Base-by-base conservation (phyloP, 2,888 invertebrate species). In the Sphaerophoria taeniata region DNA sequence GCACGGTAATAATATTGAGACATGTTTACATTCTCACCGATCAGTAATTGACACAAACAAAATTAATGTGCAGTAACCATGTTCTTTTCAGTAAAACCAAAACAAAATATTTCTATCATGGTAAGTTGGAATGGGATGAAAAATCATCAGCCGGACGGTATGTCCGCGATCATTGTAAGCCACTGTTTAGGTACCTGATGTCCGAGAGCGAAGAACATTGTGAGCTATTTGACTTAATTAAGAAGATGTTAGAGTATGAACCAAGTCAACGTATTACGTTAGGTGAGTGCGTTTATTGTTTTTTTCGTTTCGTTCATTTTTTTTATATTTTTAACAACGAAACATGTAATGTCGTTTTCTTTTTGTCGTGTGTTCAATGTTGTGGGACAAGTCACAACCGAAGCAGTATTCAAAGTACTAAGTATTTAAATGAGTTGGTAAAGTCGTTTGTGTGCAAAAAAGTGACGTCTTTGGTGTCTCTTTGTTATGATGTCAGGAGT, bases 61-160 rank as follows among this genome's bases (percentile, higher is more conserved):
- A 88, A 90, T 91, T 91, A 91, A 91, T 88, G 88, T 91, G 80
- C 90, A 92, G 92, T 88, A 91, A 90, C 89, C 90, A 91, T 88
- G 89, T 89, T 90, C 90, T 90, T 91, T 94, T 88, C 93, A 96
- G 97, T 88, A 97, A 97, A 94, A 97, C 97, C 83, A 97, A 98
- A 93, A 98, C 98, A 89, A 98, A 98, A 93, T 99, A 99, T 93
- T 99, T 99, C 93, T 98, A 98, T 93, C 97, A 98, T 92, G 98
- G 98, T 72, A 97, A 97, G 93, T 94, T 99, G 90, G 98, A 98
- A 93, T 99, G 99, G 99, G 98, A 99, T 92, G 98, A 98, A 89
- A 97, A 98, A 91, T 98, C 97, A 90, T 97, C 97, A 67, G 98
- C 98, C 81, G 99, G 99, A 72, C 95, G 98, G 93, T 99, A 99